These are phyloP conservation scores for Diachrysia chrysitis DNA, from an alignment of 2,888 invertebrate species.

Conservation along the genomic window DNA sequence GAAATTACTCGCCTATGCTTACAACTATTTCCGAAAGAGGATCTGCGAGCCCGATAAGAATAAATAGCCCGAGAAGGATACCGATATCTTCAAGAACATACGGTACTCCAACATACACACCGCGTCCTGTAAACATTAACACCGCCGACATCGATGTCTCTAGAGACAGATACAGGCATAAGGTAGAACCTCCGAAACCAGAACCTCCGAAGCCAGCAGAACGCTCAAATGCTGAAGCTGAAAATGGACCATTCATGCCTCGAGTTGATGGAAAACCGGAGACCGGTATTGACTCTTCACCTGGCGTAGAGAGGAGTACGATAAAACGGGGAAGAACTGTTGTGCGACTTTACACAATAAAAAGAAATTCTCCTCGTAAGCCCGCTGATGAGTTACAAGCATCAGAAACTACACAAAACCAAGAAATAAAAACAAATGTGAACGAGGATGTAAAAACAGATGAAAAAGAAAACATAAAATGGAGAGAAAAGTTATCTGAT, in stretches of 20 bases:
- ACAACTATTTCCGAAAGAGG: slow-evolving; percentile 91
- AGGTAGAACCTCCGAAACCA: slow-evolving; percentile 64
- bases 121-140: slow-evolving; percentile 93
- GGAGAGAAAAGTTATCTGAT: slow-evolving; percentile 91
- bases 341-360: slow-evolving; percentile 92
- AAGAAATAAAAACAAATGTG: slow-evolving; percentile 34
- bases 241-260: slow-evolving; percentile 82
- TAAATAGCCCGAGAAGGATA: slow-evolving; percentile 82
- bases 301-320: slow-evolving; percentile 84
- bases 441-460: slow-evolving; percentile 38
- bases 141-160: slow-evolving; percentile 96
- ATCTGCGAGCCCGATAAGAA: slow-evolving; percentile 78
- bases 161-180: slow-evolving; percentile 89
- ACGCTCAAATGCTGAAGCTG: slow-evolving; percentile 70
- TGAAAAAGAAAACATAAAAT: slow-evolving; percentile 69
- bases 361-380: slow-evolving; percentile 84
- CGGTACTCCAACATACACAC: slow-evolving; percentile 79
- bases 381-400: slow-evolving; percentile 62
- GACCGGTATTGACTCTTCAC: slow-evolving; percentile 82
- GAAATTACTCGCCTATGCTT: slow-evolving; percentile 92
- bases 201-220: slow-evolving; percentile 64
- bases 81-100: slow-evolving; percentile 87
- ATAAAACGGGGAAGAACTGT: slow-evolving; percentile 93
- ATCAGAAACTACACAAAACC: slow-evolving; percentile 47
- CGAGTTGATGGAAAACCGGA: slow-evolving; percentile 83